Conservation (phyloP, 2,113 vertebrate species). For the Mixornis gularis region DNA sequence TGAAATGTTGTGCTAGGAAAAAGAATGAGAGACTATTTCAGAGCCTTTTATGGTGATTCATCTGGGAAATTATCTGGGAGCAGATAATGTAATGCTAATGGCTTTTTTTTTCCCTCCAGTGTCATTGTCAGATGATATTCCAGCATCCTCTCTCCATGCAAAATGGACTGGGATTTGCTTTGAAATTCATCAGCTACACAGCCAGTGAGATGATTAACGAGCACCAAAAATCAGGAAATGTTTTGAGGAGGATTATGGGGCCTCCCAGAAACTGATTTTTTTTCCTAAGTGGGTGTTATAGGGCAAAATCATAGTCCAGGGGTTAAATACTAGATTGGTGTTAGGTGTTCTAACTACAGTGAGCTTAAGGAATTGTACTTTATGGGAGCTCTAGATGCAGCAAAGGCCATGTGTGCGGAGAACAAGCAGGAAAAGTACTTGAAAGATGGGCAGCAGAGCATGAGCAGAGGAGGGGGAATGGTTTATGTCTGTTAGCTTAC, state of each 20-base stretch:
- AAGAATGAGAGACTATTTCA: conserved; percentile 27
- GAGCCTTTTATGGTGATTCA: conserved; percentile 34
- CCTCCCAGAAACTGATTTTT: background rate
- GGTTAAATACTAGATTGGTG: background rate
- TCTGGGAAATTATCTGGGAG: conserved; percentile 52
- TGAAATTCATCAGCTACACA: background rate
- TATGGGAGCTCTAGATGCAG: fast-evolving
- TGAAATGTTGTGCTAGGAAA: background rate
- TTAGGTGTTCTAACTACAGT: background rate
- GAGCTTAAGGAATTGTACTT: background rate
- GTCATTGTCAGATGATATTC: background rate
- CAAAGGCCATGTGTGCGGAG: background rate
- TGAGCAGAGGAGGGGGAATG: background rate
- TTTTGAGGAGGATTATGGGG: background rate
- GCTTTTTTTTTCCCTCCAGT: background rate
- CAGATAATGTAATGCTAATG: conserved; percentile 45
- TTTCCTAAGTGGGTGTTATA: background rate
- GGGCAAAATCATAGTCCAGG: background rate
- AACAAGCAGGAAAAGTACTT: background rate
- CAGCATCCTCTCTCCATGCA: background rate
- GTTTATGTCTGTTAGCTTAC: background rate
- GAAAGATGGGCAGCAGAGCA: background rate
- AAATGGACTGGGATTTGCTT: background rate
- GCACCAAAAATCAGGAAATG: background rate
- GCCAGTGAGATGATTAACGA: background rate